Conservation (phyloP, 1,140 invertebrate genomes). For the Drosophila asahinai region DNA sequence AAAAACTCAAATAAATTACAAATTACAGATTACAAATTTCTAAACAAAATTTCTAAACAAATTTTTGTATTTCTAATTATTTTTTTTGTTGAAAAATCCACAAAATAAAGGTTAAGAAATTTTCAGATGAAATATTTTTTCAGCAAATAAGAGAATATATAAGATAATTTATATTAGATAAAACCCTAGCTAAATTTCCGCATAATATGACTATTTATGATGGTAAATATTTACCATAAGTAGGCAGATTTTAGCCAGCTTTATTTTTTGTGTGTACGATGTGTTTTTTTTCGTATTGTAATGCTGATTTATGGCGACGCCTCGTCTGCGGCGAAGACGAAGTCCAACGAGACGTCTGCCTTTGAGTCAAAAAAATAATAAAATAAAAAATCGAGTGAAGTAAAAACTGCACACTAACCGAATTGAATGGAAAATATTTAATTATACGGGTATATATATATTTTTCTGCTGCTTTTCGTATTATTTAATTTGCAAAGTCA, state of each 20-base stretch:
- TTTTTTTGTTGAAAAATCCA: too few species aligned
- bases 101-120: too few species aligned
- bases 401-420: conserved; percentile 45
- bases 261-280: conserved; percentile 22
- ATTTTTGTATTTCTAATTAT: too few species aligned
- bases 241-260: conserved; percentile 1
- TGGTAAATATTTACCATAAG: conserved; percentile 6
- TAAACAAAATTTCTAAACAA: too few species aligned
- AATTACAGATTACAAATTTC: too few species aligned
- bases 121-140: too few species aligned
- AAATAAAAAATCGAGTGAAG: conserved; percentile 5
- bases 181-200: background rate
- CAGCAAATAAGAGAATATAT: too few species aligned
- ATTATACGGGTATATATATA: conserved; percentile 7
- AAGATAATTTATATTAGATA: too few species aligned
- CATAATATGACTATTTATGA: background rate
- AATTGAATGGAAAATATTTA: conserved; percentile 27
- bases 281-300: conserved; percentile 44
- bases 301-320: conserved; percentile 60
- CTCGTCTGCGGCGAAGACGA: conserved; percentile 49
- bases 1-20: too few species aligned
- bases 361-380: conserved; percentile 15
- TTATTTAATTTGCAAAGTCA: conserved; percentile 58
- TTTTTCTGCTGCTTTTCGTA: background rate
- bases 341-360: conserved; percentile 24